These are phyloP conservation scores for Toxostoma redivivum DNA, from an alignment of 2,113 vertebrate species.

Conservation along the genomic window DNA sequence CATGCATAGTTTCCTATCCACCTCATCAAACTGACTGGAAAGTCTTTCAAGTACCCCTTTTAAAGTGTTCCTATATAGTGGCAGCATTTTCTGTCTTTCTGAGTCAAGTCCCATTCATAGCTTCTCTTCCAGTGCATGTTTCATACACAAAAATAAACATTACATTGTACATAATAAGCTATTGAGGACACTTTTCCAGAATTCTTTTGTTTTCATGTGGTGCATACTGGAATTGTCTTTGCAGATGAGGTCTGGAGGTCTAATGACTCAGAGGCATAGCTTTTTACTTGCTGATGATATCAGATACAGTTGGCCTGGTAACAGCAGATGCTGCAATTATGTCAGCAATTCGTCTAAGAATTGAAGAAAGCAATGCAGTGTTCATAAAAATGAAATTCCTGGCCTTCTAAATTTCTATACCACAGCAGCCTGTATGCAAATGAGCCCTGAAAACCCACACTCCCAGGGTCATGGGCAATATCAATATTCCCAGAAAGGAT, in stretches of 20 bases:
- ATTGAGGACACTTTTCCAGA: neutral
- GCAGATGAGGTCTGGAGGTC: neutral
- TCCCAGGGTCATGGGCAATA: neutral
- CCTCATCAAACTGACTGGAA: neutral
- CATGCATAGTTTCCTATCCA: neutral
- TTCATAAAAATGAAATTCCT: neutral
- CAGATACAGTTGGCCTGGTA: neutral
- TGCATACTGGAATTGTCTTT: neutral
- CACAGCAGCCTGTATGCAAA: neutral
- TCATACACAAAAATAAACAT: neutral
- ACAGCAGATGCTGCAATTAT: neutral
- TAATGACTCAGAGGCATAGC: neutral
- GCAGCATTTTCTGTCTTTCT: neutral
- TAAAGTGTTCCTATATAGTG: neutral
- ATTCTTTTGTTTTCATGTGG: neutral
- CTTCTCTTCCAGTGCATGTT: neutral
- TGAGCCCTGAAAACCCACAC: neutral
- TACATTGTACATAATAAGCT: neutral
- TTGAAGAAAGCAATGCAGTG: neutral
- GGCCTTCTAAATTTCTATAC: neutral
- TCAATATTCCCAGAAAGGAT: neutral
- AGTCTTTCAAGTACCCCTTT: neutral
- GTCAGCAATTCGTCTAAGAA: neutral
- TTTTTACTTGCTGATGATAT: neutral
- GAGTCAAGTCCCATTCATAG: neutral